Evolutionary conservation across 2,797 vertebrate species (phyloP).

Genomic region (Thamnophis elegans): DNA sequence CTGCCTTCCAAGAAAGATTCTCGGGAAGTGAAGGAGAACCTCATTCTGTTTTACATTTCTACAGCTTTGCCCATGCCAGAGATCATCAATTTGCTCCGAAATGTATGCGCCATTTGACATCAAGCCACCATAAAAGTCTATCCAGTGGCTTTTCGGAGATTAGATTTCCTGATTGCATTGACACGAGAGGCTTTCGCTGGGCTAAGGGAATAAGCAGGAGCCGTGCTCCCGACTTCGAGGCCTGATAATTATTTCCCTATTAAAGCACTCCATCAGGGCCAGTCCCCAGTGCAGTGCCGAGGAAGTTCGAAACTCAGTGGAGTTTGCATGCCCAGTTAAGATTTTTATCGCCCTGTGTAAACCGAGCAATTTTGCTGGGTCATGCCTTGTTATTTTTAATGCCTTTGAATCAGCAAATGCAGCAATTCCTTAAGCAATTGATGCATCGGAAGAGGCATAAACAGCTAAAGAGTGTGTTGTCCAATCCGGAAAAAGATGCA

Average conservation of each 20-base stretch:
- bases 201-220: not conserved
- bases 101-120: slow-evolving; percentile 17
- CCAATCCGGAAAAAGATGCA: not conserved
- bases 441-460: not conserved
- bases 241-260: not conserved
- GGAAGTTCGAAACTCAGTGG: not conserved
- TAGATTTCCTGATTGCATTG: slow-evolving; percentile 14
- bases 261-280: not conserved
- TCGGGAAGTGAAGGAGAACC: not conserved
- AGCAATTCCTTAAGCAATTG: not conserved
- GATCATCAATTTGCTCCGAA: not conserved
- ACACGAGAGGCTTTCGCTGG: not conserved
- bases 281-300: fast-evolving
- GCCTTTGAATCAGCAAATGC: not conserved
- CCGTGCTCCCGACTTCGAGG: not conserved
- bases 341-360: slow-evolving; percentile 1
- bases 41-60: not conserved
- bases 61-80: not conserved
- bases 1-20: not conserved
- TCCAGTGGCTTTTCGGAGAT: slow-evolving; percentile 9
- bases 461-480: not conserved
- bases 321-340: not conserved
- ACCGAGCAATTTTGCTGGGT: slow-evolving; percentile 12
- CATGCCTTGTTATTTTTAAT: slow-evolving; percentile 7
- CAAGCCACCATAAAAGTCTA: not conserved